Conservation (phyloP, 2,113 vertebrate genomes). For the Lepus americanus region DNA sequence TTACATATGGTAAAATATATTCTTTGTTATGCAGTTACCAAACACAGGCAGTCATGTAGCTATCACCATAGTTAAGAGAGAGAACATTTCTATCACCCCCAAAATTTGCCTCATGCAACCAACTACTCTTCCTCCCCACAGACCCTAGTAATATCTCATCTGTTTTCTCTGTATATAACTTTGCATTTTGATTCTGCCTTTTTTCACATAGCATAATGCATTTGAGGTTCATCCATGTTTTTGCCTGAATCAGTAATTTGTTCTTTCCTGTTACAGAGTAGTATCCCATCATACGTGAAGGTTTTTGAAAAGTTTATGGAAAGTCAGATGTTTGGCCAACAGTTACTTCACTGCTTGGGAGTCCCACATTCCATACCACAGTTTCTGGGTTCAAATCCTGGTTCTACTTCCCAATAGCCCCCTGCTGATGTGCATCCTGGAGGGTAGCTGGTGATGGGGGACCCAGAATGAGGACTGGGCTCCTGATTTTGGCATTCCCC, state of each 20-base stretch:
- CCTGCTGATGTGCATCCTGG: too few relatives aligned
- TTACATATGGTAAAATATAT: slow-evolving; percentile 2
- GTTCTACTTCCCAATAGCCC: too few relatives aligned
- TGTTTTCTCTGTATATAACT: slow-evolving; percentile 12
- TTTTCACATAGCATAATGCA: neutral
- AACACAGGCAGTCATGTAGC: neutral
- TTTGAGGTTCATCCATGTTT: slow-evolving; percentile 17
- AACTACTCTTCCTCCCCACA: neutral
- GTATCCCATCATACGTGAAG: neutral
- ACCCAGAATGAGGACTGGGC: too few relatives aligned
- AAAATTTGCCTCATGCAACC: neutral
- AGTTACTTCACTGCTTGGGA: too few relatives aligned
- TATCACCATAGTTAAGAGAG: slow-evolving; percentile 24
- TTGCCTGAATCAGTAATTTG: neutral
- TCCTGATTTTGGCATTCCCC: too few relatives aligned
- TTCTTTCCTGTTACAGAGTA: neutral
- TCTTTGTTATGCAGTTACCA: neutral
- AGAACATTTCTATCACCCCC: slow-evolving; percentile 4
- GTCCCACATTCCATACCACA: too few relatives aligned
- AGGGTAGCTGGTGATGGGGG: too few relatives aligned
- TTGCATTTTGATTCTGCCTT: slow-evolving; percentile 3
- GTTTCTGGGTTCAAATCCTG: too few relatives aligned
- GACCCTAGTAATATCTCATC: neutral
- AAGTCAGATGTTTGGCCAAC: too few relatives aligned
- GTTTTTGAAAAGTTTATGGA: too few relatives aligned